Base-by-base conservation (phyloP, 1,140 invertebrate species). In the Steinernema khuongi region DNA sequence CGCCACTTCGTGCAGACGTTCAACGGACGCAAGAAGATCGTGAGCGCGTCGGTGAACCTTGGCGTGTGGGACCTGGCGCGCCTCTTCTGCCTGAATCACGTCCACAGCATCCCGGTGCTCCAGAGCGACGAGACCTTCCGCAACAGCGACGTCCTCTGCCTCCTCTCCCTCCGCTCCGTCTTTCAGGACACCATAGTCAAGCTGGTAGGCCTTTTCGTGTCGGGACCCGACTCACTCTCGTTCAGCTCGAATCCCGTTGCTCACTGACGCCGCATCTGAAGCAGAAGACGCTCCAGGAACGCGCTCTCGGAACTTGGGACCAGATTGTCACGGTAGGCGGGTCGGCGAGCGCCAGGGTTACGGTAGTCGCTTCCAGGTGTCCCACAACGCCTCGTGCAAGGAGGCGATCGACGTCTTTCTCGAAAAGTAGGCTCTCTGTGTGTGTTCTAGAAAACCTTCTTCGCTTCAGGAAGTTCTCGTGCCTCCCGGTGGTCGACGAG, bases 51-150 rank as follows among this genome's bases (percentile, higher is more conserved):
- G 7, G 50, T 60, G 50, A 71, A 71, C 11, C 70, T 74, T 26
- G 71, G 73, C 66, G 70, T 74, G 22, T 74, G 73, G 73, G 73
- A 74, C 28, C 68, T 70, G 1, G 73, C 73, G 36, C 70, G 73
- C 1, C 73, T 74, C n/a, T 41, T 74, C 70, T 44, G 69, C 31
- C 11, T 74, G 69, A 74, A 74, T 50, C 73, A 70, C 18, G 73
- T 74, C 28, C 73, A 74, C 43, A 68, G 73, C n/a, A 74, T 74
- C 4, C 73, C 73, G 30, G 36, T 74, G 11, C 22, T 74, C 11
- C 73, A 74, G 50, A 44, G 43, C 67, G 73, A 74, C 31, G 69
- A 74, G 31, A 70, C 68, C 14, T 69, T 31, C 19, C 31, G 33
- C 7, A 69, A 71, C 31, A 69, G 72, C 17, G 72, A 74, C 41